Evolutionary conservation across 2,888 invertebrate species (phyloP), one percentile per base, ranked within the genome.

Genomic region (Ellobium chinense): DNA sequence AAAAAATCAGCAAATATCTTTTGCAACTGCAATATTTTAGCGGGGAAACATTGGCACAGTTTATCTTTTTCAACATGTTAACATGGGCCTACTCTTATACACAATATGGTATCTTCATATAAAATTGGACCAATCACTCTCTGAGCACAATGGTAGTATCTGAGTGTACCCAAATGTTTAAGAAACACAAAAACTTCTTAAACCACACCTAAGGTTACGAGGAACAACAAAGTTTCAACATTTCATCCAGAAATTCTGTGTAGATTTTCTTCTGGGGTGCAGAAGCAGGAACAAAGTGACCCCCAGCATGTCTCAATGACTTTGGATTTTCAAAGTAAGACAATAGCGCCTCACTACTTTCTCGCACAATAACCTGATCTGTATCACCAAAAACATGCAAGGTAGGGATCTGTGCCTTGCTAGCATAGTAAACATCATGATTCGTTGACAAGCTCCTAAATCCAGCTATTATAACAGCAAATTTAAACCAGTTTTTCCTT

Each of bases 391-490:
- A 97, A 9, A 98, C 95, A 93, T 97, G 97, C 56, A 98, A 92
- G 21, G 96, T 95, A 2, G 97, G 97, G 83, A 97, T 93, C 36
- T 93, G 93, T 14, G 74, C 72, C 14, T 84, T 94, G 94, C 87
- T 95, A 7, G n/a, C 21, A 91, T 96, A 97, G 89, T 96, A 96
- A 70, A 95, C 94, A 89, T 95, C 94, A 91, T 97, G 97, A 7
- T 96, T 95, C 84, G 95, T 92, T 88, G 96, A 96, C 27, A 96
- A 95, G 27, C 97, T 97, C 85, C 96, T 95, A 91, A 97, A 98
- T 1, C 97, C 97, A 34, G 97, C 96, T 83, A 96, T 94, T 86
- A 97, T 94, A 87, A 98, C 95, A n/a, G 96, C 97, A 95, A 98
- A 98, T 86, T 82, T 73, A 37, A 84, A 84, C 78, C 78, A 78